These are phyloP conservation scores for Leptodactylus fuscus DNA, from an alignment of 2,113 vertebrate genomes.

Conservation along the genomic window DNA sequence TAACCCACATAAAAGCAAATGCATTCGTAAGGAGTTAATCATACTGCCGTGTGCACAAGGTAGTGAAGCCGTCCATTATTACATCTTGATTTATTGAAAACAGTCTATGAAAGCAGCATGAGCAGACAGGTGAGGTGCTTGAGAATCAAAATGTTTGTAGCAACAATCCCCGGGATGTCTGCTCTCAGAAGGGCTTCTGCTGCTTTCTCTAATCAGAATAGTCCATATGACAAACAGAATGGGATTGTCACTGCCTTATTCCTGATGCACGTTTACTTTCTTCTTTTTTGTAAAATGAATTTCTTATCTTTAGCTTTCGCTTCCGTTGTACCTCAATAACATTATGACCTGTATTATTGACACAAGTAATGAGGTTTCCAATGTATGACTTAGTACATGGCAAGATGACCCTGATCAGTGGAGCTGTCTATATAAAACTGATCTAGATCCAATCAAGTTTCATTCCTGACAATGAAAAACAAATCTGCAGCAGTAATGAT, in stretches of 20 bases:
- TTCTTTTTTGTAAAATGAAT: background rate
- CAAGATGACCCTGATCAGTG: background rate
- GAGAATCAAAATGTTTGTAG: conserved; percentile 33
- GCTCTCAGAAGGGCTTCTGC: background rate
- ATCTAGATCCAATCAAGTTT: background rate
- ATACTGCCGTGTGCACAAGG: background rate
- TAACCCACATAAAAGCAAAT: background rate
- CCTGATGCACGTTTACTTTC: background rate
- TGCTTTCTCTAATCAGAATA: background rate
- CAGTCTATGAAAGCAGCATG: conserved; percentile 28
- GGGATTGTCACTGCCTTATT: background rate
- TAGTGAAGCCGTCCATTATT: conserved; percentile 1
- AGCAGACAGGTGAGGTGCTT: conserved; percentile 23
- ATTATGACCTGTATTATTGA: background rate
- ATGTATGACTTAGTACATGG: background rate
- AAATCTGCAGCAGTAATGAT: background rate
- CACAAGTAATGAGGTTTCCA: background rate
- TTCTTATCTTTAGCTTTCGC: background rate
- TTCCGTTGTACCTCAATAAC: background rate
- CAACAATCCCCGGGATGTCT: conserved; percentile 16
- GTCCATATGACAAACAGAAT: conserved; percentile 7
- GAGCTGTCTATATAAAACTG: background rate
- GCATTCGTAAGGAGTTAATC: conserved; percentile 11
- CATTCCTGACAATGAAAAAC: background rate
- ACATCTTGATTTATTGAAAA: conserved; percentile 26